Evolutionary conservation across 1,140 invertebrate genomes (phyloP), one percentile per base, ranked within the genome.

Genomic region (Galendromus occidentalis): DNA sequence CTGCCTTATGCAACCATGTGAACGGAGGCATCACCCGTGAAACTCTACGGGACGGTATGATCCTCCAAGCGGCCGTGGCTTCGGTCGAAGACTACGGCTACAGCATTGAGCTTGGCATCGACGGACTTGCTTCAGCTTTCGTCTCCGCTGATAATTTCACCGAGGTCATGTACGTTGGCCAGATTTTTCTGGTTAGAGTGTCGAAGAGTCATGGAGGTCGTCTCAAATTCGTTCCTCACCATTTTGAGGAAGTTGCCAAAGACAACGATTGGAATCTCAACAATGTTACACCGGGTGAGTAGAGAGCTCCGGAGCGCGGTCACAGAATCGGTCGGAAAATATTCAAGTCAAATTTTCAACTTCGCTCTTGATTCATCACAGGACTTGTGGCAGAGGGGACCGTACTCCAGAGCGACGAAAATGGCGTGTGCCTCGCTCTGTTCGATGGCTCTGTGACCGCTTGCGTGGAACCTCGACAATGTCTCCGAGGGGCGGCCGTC

Each of bases 31-130:
- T 18, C 33, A 17, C 12, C n/a, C 14, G 22, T 17, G 51, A 59
- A 9, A 1, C 25, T 14, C 51, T 59, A 4, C 51, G 51, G 5
- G 51, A 59, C 25, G 51, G 51, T 1, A 59, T 59, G 51, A 25
- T 59, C 2, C 33, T 59, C 6, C 51, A 59, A 22, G 51, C 22
- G 12, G 51, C 51, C 14, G 22, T 59, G 14, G 33, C 25, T 33
- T 59, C 51, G 22, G 22, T 59, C 51, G 51, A 59, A 59, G 51
- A 59, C 33, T 33, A 59, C 22, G 51, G 51, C 9, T 59, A 59
- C 22, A 33, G 25, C 2, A 25, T 59, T 22, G 51, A 59, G 9
- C 25, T 33, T 2, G 51, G 51, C 22, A 59, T 59, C 22, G 22
- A 25, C 14, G 51, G 51, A 29, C 33, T 59, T 29, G 2, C 51